phyloP scores from a whole-genome alignment of 2,113 vertebrate genomes.

The Hepsetus odoe region DNA sequence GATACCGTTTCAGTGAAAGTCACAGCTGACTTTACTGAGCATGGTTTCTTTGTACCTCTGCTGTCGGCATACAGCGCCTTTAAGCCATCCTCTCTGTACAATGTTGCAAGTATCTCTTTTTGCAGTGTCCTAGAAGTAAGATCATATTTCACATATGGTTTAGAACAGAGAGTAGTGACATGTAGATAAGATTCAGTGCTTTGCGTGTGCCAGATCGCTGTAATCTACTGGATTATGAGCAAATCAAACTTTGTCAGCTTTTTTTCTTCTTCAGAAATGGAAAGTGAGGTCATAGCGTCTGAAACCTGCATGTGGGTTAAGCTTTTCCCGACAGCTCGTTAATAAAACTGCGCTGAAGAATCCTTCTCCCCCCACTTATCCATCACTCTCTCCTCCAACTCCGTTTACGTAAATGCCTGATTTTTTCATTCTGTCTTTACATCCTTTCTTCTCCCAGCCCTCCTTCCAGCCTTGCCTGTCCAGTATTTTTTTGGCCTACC shows the following conservation, averaged over 20 bases:
- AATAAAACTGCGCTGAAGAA: slow-evolving; percentile 43
- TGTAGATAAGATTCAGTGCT: background rate
- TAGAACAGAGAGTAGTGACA: background rate
- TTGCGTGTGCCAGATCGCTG: background rate
- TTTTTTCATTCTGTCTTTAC: slow-evolving; percentile 41
- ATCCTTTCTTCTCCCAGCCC: slow-evolving; percentile 30
- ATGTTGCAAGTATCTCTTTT: background rate
- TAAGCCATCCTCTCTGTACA: background rate
- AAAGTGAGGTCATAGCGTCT: slow-evolving; percentile 58
- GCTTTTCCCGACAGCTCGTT: slow-evolving; percentile 55
- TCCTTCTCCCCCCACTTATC: slow-evolving; percentile 16
- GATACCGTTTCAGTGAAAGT: no score
- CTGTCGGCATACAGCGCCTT: no score
- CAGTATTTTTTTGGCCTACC: background rate
- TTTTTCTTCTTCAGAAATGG: slow-evolving; percentile 31
- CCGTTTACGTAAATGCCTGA: no score
- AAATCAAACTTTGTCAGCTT: slow-evolving; percentile 16
- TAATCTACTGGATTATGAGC: slow-evolving; percentile 39
- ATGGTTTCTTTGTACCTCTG: no score
- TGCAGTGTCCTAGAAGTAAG: background rate
- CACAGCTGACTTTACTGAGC: no score
- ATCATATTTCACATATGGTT: slow-evolving; percentile 1
- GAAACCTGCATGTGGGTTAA: slow-evolving; percentile 44
- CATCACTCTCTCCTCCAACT: slow-evolving; percentile 2
- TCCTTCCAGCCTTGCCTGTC: background rate